phyloP scores from a whole-genome alignment of 1,140 invertebrate genomes.

The Pseudomyrmex flavicornis region DNA sequence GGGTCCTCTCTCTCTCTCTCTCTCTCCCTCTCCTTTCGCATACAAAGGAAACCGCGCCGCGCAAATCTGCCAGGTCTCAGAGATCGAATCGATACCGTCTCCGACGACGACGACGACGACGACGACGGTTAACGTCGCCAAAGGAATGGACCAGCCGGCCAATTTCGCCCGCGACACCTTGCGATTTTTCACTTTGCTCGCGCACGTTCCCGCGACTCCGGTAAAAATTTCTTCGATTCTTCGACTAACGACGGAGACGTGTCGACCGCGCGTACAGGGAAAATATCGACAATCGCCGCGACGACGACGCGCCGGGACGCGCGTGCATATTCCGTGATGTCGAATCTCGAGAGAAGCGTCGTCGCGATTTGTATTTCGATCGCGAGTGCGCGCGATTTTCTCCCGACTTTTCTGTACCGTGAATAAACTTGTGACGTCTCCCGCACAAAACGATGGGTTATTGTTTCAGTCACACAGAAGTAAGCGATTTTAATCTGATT shows the following conservation, averaged over 20 bases:
- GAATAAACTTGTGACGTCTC: neutral
- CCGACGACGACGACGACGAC: conserved; percentile 18
- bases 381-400: neutral
- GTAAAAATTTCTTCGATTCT: conserved; percentile 55
- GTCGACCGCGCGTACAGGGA: conserved; percentile 46
- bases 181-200: conserved; percentile 72
- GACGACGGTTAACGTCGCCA: neutral
- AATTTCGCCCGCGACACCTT: conserved; percentile 66
- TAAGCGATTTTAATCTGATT: too few species aligned
- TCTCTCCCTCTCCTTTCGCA: neutral
- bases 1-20: conserved; percentile 30
- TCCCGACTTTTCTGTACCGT: neutral
- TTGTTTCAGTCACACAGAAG: too few species aligned
- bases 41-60: conserved; percentile 39
- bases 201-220: conserved; percentile 5
- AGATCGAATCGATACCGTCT: conserved; percentile 67
- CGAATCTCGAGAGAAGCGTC: conserved; percentile 4
- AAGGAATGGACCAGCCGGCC: conserved; percentile 61
- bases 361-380: conserved; percentile 40
- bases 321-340: conserved; percentile 17
- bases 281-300: conserved; percentile 58
- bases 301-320: neutral
- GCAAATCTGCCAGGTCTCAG: conserved; percentile 60
- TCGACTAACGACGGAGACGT: conserved; percentile 54
- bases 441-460: neutral